These are phyloP conservation scores for Anagrus nilaparvatae DNA, from an alignment of 1,140 invertebrate species.

Conservation along the genomic window DNA sequence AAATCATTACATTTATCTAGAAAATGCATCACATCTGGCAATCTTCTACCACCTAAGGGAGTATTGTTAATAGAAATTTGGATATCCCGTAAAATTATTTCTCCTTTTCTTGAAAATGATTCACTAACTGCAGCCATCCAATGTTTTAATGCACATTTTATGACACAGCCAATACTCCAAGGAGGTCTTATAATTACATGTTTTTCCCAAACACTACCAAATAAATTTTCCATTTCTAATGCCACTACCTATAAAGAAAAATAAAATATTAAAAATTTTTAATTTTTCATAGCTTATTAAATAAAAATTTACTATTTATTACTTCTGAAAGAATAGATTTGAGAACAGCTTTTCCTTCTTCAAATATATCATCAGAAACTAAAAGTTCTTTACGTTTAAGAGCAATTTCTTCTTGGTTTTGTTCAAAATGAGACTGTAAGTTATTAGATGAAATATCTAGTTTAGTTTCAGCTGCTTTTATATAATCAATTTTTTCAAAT, in stretches of 20 bases:
- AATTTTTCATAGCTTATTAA: not conserved
- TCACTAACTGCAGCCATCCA: constrained; percentile 35
- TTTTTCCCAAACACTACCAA: constrained; percentile 29
- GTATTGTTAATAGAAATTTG: constrained; percentile 17
- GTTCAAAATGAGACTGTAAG: constrained; percentile 4
- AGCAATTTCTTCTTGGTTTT: not conserved
- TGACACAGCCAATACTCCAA: constrained; percentile 27
- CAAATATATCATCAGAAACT: constrained; percentile 26
- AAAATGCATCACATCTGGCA: constrained; percentile 20
- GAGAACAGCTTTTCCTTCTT: constrained; percentile 24
- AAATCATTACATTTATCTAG: constrained; percentile 25
- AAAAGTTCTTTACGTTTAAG: constrained; percentile 20
- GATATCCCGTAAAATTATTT: constrained; percentile 23
- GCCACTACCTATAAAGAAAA: constrained; percentile 27
- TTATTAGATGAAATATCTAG: constrained; percentile 8
- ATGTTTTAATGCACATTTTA: constrained; percentile 37
- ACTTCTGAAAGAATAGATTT: constrained; percentile 25
- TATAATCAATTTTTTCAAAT: constrained; percentile 30
- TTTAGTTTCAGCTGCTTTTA: constrained; percentile 15
- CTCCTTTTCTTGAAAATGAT: constrained; percentile 24
- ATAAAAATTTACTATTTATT: constrained; percentile 9
- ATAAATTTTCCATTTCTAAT: constrained; percentile 31
- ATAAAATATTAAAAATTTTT: not conserved
- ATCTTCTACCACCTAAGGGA: constrained; percentile 21
- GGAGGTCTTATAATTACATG: constrained; percentile 33